Evolutionary conservation across 2,113 vertebrate genomes (phyloP).

Genomic region (Morone saxatilis): DNA sequence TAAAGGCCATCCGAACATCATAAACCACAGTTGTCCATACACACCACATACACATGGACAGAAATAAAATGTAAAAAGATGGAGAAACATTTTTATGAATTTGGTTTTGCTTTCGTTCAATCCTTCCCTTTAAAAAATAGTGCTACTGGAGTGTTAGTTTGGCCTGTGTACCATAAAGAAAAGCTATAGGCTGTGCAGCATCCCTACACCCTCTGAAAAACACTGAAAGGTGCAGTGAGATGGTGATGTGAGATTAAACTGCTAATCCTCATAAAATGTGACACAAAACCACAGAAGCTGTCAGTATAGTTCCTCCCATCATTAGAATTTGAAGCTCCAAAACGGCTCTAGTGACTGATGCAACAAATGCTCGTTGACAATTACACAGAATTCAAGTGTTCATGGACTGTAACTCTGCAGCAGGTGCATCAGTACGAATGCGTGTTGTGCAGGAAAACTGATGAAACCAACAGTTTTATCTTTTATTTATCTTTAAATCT

Average conservation of each 20-base stretch:
- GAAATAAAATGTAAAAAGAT: not conserved
- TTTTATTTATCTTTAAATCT: not conserved
- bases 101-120: not conserved
- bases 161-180: not conserved
- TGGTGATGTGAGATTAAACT: constrained; percentile 2
- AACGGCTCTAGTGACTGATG: not conserved
- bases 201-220: not conserved
- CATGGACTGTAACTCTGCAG: not conserved
- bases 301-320: not conserved
- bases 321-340: not conserved
- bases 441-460: not conserved
- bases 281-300: not conserved
- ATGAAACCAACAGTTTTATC: not conserved
- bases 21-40: constrained; percentile 6
- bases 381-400: not conserved
- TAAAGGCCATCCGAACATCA: not conserved
- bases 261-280: not conserved
- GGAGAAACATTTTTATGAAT: not conserved
- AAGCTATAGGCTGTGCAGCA: not conserved
- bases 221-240: not conserved
- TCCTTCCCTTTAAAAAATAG: not conserved
- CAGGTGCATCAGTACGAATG: not conserved
- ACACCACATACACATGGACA: not conserved
- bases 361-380: not conserved
- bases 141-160: not conserved